Percentiles rank a stretch among this genome's conserved stretches.
phyloP scores from a whole-genome alignment of 2,113 vertebrate genomes.

The Chauna torquata region DNA sequence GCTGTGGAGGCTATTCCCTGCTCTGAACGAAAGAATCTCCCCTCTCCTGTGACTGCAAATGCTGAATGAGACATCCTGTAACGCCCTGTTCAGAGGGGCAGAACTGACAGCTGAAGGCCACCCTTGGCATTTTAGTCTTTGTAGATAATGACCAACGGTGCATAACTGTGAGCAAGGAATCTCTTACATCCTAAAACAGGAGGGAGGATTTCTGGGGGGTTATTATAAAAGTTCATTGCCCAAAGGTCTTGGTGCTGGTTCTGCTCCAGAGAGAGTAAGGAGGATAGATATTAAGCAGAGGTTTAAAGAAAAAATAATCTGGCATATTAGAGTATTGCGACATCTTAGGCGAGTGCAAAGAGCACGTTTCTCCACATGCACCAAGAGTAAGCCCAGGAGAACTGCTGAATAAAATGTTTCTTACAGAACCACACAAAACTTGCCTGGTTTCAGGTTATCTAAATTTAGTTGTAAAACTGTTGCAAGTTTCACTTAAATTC shows the following conservation, averaged over 20 bases:
- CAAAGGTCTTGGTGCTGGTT: neutral
- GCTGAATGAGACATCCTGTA: conserved; percentile 60
- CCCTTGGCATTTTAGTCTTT: conserved; percentile 25
- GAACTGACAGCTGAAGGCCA: conserved; percentile 3
- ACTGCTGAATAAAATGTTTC: neutral
- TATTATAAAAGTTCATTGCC: neutral
- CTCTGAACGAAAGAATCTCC: neutral
- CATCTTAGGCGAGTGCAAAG: neutral
- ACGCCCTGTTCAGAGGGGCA: conserved; percentile 15
- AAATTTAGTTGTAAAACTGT: neutral
- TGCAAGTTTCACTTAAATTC: neutral
- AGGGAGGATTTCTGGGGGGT: neutral
- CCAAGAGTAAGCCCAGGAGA: neutral
- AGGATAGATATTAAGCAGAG: neutral
- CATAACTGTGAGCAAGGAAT: neutral
- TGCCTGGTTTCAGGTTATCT: neutral
- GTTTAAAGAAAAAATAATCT: conserved; percentile 21
- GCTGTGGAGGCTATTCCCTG: conserved; percentile 57
- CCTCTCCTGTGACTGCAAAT: conserved; percentile 32
- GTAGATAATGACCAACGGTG: neutral
- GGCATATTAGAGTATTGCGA: neutral
- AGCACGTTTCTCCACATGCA: neutral
- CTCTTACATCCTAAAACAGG: neutral
- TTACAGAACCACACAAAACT: neutral
- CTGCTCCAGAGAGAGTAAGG: neutral